Evolutionary conservation across 2,797 vertebrate species (phyloP), one percentile per base, ranked within the genome.

Genomic region (Mormyrops boulengeri): DNA sequence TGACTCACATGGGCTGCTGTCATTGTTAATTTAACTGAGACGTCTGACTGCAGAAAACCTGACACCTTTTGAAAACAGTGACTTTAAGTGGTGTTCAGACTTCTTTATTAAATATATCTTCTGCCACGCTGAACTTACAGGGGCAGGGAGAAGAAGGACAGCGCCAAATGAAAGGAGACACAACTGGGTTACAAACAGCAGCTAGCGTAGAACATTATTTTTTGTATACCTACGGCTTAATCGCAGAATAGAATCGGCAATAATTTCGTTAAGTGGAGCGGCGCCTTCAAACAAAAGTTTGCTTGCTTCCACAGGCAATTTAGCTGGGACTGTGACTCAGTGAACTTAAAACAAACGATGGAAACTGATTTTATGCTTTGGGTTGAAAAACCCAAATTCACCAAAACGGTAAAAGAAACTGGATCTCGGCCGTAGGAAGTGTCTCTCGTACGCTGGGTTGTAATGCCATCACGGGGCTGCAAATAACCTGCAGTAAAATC

Each of bases 311-410:
- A 66, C 14, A 4, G 87, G 47, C 8, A 52, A 89, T 50, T 53
- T 84, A 19, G 73, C 87, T 82, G 85, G 66, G 50, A 47, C 55
- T 57, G 89, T 90, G 85, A 88, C 49, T 88, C 38, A 22, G 38
- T 57, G 50, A 7, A 66, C 47, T 53, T 47, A 88, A 90, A 90
- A 88, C 57, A 80, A 90, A 53, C 19, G 73, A 80, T 80, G 11
- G 87, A 80, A 88, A 73, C 34, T 88, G 62, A 90, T 90, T 62
- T 80, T 60, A 44, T 30, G 69, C 66, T 88, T 47, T 88, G 66
- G 82, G 86, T 41, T 47, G 44, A 77, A 73, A 82, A 8, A 60
- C 14, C 30, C 77, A 52, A 60, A 52, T 88, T 50, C 53, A 66
- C 53, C 12, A 49, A 38, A 62, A 88, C 14, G 14, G 86, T 44